These are phyloP conservation scores for Atractosteus spatula DNA, from an alignment of 2,113 vertebrate genomes.

Conservation along the genomic window DNA sequence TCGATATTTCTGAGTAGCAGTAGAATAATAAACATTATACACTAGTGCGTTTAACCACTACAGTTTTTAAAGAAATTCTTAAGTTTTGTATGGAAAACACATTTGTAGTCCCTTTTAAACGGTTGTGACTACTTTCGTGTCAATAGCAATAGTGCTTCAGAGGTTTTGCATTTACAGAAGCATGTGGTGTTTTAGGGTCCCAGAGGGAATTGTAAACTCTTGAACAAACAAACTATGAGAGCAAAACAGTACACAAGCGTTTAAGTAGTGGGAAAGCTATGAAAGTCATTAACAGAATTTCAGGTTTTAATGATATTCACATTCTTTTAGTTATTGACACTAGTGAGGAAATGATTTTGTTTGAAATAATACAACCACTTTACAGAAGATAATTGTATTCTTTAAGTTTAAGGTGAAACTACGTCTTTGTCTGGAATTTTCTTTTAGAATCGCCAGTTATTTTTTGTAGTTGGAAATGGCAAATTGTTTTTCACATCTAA, in stretches of 20 bases:
- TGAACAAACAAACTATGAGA: neutral
- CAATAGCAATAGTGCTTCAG: neutral
- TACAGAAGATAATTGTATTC: too few relatives aligned
- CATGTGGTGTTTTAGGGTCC: neutral
- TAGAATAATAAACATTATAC: too few relatives aligned
- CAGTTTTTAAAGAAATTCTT: neutral
- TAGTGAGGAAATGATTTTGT: neutral
- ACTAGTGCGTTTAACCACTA: too few relatives aligned
- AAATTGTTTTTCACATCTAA: too few relatives aligned
- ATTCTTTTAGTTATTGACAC: slow-evolving; percentile 3
- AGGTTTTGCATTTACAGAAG: slow-evolving; percentile 5
- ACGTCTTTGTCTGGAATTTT: too few relatives aligned
- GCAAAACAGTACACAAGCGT: slow-evolving; percentile 3
- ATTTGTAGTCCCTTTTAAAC: slow-evolving; percentile 9
- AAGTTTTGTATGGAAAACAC: neutral
- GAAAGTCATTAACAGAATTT: neutral
- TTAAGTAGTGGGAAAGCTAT: slow-evolving; percentile 10
- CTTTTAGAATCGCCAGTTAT: too few relatives aligned
- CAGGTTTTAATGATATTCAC: neutral
- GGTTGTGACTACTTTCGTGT: slow-evolving; percentile 1
- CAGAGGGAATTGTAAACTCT: slow-evolving; percentile 3
- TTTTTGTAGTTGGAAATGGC: too few relatives aligned
- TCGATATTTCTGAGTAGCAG: too few relatives aligned
- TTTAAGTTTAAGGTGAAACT: too few relatives aligned
- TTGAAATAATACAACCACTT: too few relatives aligned